phyloP scores from a whole-genome alignment of 2,113 vertebrate genomes.

The Panthera tigris region DNA sequence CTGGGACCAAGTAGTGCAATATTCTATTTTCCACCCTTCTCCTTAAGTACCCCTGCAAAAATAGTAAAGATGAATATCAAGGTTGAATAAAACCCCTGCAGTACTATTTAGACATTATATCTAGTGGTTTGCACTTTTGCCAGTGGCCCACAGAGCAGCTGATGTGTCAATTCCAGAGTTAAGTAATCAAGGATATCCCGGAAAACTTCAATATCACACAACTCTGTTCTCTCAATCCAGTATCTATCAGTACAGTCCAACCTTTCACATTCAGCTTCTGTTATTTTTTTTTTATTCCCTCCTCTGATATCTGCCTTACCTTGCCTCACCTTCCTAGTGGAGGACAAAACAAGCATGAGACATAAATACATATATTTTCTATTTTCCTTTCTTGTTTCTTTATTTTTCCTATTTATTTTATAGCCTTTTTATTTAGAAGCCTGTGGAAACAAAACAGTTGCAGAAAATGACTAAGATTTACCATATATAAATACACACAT shows the following conservation, averaged over 20 bases:
- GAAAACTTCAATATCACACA: not conserved
- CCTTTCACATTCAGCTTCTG: not conserved
- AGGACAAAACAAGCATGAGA: not conserved
- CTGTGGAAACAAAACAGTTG: not conserved
- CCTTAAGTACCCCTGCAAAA: not conserved
- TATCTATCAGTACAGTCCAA: not conserved
- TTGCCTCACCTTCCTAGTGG: not conserved
- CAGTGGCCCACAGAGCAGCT: not conserved
- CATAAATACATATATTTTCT: not conserved
- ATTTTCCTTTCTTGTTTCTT: not conserved
- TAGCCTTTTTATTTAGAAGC: not conserved
- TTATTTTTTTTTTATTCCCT: not conserved
- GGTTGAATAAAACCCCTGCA: not conserved
- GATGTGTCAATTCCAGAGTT: not conserved
- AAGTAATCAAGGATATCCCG: not conserved
- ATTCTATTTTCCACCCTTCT: not conserved
- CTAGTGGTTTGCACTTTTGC: not conserved
- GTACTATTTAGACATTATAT: not conserved
- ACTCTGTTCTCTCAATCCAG: not conserved
- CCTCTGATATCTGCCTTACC: not conserved
- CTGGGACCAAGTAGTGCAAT: not conserved
- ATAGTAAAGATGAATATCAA: not conserved
- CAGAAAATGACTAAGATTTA: not conserved
- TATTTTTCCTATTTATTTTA: not conserved
- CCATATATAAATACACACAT: not conserved